A percentile compares a stretch with the other conserved stretches of the same genome.
phyloP scores from a whole-genome alignment of 37 sponge, comb jelly and placozoan species.

The Haliclona indistincta region DNA sequence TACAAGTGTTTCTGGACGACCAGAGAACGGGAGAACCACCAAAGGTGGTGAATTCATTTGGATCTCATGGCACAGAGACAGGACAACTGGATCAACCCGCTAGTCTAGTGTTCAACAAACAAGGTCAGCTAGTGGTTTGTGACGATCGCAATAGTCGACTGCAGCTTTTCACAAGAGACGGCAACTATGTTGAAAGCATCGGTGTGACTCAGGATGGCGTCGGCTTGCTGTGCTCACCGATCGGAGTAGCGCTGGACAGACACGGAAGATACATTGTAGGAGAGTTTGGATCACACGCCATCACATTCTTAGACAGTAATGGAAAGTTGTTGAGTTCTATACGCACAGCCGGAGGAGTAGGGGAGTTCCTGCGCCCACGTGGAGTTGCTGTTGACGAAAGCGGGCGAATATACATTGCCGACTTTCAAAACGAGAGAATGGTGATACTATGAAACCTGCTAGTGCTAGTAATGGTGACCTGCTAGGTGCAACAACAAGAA shows the following conservation, averaged over 20 bases:
- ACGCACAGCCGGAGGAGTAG: slow-evolving; percentile 40
- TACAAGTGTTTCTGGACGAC: slow-evolving; percentile 50
- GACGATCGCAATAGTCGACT: slow-evolving; percentile 65
- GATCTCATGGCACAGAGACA: slow-evolving; percentile 24
- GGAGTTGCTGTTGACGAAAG: slow-evolving; percentile 50
- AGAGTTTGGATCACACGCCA: slow-evolving; percentile 63
- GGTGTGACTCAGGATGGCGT: slow-evolving; percentile 27
- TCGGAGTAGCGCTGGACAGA: slow-evolving; percentile 26
- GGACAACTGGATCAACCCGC: slow-evolving; percentile 52
- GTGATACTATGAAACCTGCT: slow-evolving; percentile 30
- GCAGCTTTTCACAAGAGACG: slow-evolving; percentile 48
- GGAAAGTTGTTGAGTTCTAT: slow-evolving; percentile 27
- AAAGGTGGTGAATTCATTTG: slow-evolving; percentile 15
- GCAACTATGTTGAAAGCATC: slow-evolving; percentile 8
- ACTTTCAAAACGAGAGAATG: slow-evolving; percentile 63
- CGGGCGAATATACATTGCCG: slow-evolving; percentile 59
- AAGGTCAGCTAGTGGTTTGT: slow-evolving; percentile 50
- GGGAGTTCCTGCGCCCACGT: slow-evolving; percentile 57
- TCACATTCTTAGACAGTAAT: slow-evolving; percentile 42
- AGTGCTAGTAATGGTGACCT: too few species aligned
- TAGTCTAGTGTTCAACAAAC: slow-evolving; percentile 44
- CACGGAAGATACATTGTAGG: slow-evolving; percentile 54
- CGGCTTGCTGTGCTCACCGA: slow-evolving; percentile 67
- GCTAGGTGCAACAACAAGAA: too few species aligned
- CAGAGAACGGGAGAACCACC: neutral